Evolutionary conservation across 2,113 vertebrate genomes (phyloP).

Genomic region (Poeciliopsis retropinna): DNA sequence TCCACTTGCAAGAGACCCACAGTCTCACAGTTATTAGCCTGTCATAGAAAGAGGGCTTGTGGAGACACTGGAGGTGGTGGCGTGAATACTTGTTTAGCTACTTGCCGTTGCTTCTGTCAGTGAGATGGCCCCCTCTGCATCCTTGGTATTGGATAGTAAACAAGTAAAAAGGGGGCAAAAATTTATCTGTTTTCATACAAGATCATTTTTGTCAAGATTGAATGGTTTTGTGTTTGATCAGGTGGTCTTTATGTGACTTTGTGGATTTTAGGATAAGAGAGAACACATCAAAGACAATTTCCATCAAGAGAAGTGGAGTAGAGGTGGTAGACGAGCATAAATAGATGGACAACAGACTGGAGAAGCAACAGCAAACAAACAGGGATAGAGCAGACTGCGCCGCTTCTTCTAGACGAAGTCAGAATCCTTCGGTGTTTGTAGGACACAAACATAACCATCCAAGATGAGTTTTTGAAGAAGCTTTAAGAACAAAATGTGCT

Average conservation of each 20-base stretch:
- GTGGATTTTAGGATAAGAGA: not conserved
- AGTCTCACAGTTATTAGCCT: constrained; percentile 83
- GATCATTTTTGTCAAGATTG: too few species aligned
- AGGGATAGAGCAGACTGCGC: not conserved
- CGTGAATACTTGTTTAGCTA: constrained; percentile 19
- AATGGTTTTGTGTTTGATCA: not conserved
- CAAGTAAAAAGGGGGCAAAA: too few species aligned
- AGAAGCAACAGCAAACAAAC: not conserved
- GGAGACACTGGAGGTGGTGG: constrained; percentile 50
- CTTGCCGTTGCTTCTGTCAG: constrained; percentile 1
- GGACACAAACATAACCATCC: not conserved
- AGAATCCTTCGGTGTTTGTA: not conserved
- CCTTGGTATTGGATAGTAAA: not conserved
- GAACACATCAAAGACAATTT: not conserved
- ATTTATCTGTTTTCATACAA: too few species aligned
- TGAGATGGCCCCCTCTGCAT: constrained; percentile 5
- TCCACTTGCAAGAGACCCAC: constrained; percentile 83
- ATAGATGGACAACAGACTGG: not conserved
- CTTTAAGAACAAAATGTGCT: not conserved
- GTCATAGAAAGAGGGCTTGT: constrained; percentile 82
- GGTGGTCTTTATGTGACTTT: not conserved
- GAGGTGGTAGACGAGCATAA: not conserved
- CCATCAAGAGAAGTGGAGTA: not conserved
- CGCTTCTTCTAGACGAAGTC: not conserved
- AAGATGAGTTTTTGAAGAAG: not conserved